Conservation (phyloP, 2,113 vertebrate genomes). For the Hypocryptadius cinnamomeus region DNA sequence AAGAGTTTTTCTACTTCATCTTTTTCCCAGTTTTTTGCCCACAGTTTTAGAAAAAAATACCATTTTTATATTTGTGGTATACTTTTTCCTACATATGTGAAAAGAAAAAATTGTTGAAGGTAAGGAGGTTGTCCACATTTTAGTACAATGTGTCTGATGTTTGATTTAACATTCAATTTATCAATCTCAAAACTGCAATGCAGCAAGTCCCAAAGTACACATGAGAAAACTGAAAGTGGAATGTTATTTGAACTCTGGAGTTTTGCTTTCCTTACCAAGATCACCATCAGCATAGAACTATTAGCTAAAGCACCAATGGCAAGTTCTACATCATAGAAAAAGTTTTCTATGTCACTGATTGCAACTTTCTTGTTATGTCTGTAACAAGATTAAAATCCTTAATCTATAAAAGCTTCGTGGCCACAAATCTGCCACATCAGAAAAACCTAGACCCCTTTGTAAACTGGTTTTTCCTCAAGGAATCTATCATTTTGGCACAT, state of each 20-base stretch:
- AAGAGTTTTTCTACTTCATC: not conserved
- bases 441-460: not conserved
- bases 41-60: not conserved
- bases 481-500: not conserved
- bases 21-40: not conserved
- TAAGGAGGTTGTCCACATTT: not conserved
- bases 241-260: not conserved
- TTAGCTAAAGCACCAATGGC: not conserved
- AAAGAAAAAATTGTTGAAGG: not conserved
- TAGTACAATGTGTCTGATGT: not conserved
- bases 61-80: not conserved
- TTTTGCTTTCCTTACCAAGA: not conserved
- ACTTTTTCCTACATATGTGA: not conserved
- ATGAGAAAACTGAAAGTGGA: not conserved
- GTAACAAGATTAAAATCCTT: not conserved
- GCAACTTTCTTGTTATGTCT: not conserved
- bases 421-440: not conserved
- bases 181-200: not conserved
- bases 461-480: not conserved
- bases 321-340: not conserved
- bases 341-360: not conserved
- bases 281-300: not conserved
- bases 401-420: not conserved
- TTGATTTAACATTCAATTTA: not conserved
- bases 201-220: not conserved